A percentile compares a stretch with the other conserved stretches of the same genome.
Evolutionary conservation across 2,797 vertebrate species (phyloP).

Genomic region (Argentina silus): DNA sequence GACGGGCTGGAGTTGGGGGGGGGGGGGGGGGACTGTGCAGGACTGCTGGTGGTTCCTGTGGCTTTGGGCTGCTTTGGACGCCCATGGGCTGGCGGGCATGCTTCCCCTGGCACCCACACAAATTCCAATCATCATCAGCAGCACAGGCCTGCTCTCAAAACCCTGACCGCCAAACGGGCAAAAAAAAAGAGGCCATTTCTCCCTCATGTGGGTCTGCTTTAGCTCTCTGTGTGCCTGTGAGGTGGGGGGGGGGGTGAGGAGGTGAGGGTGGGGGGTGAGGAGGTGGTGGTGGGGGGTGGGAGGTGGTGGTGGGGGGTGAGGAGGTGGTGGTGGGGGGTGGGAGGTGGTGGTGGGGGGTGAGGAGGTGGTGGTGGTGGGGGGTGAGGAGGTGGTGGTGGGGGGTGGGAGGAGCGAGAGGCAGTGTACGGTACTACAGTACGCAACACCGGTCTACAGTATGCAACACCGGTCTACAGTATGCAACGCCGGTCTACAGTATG

Average conservation of each 20-base stretch:
- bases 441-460: too few relatives aligned
- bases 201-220: conserved; percentile 47
- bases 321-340: neutral
- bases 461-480: too few relatives aligned
- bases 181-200: conserved; percentile 65
- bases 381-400: too few relatives aligned
- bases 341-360: too few relatives aligned
- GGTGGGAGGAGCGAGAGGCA: too few relatives aligned
- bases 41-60: conserved; percentile 73
- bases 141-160: conserved; percentile 54
- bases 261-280: too few relatives aligned
- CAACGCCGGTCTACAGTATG: too few relatives aligned
- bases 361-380: neutral
- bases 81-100: conserved; percentile 69
- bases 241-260: neutral
- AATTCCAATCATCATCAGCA: conserved; percentile 76
- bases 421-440: neutral
- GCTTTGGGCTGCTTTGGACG: conserved; percentile 71
- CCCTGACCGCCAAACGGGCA: conserved; percentile 41
- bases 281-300: neutral
- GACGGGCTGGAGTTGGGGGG: neutral
- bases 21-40: conserved; percentile 26
- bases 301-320: too few relatives aligned
- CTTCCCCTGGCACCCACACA: conserved; percentile 69
- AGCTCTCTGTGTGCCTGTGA: conserved; percentile 26